Conservation (phyloP, 2,888 invertebrate genomes). For the Alviniconcha strummeri region DNA sequence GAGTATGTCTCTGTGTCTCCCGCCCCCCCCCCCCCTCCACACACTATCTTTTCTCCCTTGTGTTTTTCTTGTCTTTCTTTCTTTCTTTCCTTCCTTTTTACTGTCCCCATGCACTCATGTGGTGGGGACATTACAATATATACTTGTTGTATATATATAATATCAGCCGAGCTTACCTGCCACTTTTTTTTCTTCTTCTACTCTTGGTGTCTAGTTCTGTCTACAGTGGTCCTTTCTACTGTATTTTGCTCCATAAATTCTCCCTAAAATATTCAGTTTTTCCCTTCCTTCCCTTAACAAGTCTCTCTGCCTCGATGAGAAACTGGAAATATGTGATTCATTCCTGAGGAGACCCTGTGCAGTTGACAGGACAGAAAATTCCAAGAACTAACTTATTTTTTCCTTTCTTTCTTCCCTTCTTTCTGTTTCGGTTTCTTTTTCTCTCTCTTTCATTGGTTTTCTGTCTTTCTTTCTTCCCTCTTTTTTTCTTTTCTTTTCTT, state of each 20-base stretch:
- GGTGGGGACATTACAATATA: too few relatives aligned
- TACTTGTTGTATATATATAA: neutral
- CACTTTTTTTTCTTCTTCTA: neutral
- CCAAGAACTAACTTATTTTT: neutral
- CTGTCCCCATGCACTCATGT: neutral
- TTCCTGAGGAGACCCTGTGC: too few relatives aligned
- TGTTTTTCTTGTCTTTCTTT: neutral
- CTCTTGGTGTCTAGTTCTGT: neutral
- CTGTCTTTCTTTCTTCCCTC: neutral
- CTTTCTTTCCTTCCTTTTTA: neutral
- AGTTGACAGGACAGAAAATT: neutral
- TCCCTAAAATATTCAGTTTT: neutral
- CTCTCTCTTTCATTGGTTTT: neutral
- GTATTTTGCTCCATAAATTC: neutral
- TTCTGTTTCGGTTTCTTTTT: neutral
- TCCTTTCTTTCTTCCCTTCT: neutral
- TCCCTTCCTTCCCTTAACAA: neutral
- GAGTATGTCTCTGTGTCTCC: constrained; percentile 36
- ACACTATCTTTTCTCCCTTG: neutral
- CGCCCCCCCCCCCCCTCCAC: neutral
- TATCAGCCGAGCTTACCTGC: neutral
- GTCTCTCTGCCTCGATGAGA: neutral
- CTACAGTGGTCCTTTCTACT: neutral
- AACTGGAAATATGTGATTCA: too few relatives aligned
- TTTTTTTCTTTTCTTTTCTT: neutral